Base-by-base conservation (phyloP, 1,140 invertebrate genomes). In the Drosophila guanche region DNA sequence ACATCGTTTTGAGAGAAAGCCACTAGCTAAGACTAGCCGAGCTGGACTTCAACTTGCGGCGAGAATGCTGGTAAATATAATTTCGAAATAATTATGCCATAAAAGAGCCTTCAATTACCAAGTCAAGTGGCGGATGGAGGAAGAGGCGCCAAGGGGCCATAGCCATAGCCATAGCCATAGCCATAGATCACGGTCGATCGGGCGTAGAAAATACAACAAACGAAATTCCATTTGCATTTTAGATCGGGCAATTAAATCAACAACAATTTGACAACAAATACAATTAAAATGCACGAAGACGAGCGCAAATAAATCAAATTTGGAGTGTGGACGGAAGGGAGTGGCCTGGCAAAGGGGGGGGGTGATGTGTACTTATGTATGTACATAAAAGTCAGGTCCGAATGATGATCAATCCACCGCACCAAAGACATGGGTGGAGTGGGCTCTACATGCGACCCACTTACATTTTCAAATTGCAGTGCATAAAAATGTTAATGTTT, bases 131-230 rank as follows among this genome's bases (percentile, higher is more conserved):
- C 33, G 33, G 33, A 37, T 10, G 4, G 33, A 12, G 10, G 33
- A 37, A 37, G 27, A 20, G 29, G 42, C 62, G 63, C 27, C 33
- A 67, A 67, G 61, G 61, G 48, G 63, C 63, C 59, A 52, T 37
- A 33, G 27, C 10, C 4, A n/a, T 14, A 25, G 63, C 63, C 59
- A 52, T 37, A 33, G 27, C 10, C 4, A n/a, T 14, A 25, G 29
- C 67, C 55, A 72, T 71, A 72, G 69, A 62, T 72, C 69, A 72
- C 12, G 68, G 68, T 37, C 47, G 37, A 72, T 72, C 58, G 69
- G 27, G 52, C 63, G 48, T 69, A 48, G 48, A 53, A 20, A 20
- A 20, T 20, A 20, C 16, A 20, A 54, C 42, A 51, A 48, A 46
- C 40, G n/a, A 47, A 72, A 54, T 43, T 8, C 16, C 37, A 71